phyloP scores from a whole-genome alignment of 2,888 invertebrate genomes.

The Oscheius sp. region DNA sequence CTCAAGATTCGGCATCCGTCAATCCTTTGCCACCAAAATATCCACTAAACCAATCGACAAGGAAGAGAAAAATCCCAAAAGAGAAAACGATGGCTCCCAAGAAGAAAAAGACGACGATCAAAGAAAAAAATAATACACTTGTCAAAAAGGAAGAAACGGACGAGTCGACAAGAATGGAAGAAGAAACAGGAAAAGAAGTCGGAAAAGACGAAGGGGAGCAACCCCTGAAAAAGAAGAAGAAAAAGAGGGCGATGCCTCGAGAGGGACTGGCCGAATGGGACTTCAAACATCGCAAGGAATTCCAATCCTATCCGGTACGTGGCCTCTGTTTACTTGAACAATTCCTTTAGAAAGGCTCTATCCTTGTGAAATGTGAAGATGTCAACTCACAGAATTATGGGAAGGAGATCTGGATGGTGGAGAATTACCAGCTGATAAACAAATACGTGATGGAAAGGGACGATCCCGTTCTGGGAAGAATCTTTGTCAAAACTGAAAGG shows the following conservation, averaged over 20 bases:
- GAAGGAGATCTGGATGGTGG: constrained; percentile 23
- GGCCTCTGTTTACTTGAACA: not conserved
- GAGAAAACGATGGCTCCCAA: too few species aligned
- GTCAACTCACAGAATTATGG: not conserved
- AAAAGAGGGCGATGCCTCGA: not conserved
- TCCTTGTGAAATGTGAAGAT: not conserved
- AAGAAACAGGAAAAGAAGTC: not conserved
- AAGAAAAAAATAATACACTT: too few species aligned
- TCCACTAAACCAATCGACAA: too few species aligned
- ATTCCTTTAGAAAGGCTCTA: constrained; percentile 2
- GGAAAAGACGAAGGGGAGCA: not conserved
- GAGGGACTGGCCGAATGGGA: not conserved
- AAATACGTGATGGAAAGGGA: constrained; percentile 5
- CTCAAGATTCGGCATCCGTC: too few species aligned
- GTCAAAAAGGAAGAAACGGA: not conserved
- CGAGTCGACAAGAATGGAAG: not conserved
- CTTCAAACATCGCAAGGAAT: not conserved
- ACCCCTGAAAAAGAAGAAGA: constrained; percentile 7
- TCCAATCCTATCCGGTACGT: not conserved
- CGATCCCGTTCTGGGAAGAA: not conserved
- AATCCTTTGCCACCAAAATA: too few species aligned
- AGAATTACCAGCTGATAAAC: constrained; percentile 25
- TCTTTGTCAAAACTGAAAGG: constrained; percentile 25
- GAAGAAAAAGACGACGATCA: too few species aligned
- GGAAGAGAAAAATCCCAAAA: too few species aligned